Evolutionary conservation across 2,888 invertebrate species (phyloP).

Genomic region (Orthosia incerta): DNA sequence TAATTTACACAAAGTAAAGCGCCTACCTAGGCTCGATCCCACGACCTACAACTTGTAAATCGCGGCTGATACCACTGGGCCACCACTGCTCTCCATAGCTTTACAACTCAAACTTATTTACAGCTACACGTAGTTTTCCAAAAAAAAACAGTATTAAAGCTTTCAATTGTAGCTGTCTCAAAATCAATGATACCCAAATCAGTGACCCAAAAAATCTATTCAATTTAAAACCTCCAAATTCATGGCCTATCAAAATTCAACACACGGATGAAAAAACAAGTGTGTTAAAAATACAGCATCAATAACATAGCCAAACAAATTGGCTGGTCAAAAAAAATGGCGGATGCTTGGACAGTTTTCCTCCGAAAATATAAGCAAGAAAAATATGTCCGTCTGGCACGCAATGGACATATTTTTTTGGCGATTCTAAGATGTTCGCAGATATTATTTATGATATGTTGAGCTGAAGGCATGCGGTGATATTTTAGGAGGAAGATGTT

Average conservation of each 20-base stretch:
- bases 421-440: constrained; percentile 25
- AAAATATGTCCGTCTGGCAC: constrained; percentile 48
- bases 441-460: constrained; percentile 44
- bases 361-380: constrained; percentile 46
- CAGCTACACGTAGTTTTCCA: too few species aligned
- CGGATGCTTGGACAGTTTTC: constrained; percentile 38
- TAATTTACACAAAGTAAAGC: too few species aligned
- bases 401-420: constrained; percentile 53
- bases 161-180: neutral
- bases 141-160: neutral
- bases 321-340: constrained; percentile 60
- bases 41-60: too few species aligned
- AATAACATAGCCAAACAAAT: constrained; percentile 59
- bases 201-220: neutral
- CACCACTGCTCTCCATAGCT: too few species aligned
- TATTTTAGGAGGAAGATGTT: constrained; percentile 16
- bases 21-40: too few species aligned
- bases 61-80: too few species aligned
- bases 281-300: constrained; percentile 36
- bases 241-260: constrained; percentile 39
- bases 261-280: constrained; percentile 34
- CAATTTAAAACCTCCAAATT: constrained; percentile 8
- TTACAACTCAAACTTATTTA: too few species aligned
- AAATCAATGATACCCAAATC: neutral
- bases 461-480: constrained; percentile 12